phyloP scores from a whole-genome alignment of 92 coral and sea anemone species.

The Chrysogorgia sp. region DNA sequence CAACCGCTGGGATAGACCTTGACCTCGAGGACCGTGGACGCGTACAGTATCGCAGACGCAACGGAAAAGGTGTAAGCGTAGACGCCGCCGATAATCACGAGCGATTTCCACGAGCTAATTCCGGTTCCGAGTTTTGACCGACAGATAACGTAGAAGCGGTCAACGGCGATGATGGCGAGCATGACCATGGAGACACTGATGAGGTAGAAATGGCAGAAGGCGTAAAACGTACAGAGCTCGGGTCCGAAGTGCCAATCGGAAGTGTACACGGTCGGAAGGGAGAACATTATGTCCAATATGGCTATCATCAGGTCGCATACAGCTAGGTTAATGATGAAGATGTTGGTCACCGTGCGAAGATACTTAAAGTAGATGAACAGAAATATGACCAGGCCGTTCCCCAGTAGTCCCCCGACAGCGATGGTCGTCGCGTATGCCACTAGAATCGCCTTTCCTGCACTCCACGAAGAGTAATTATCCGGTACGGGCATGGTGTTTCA shows the following conservation, averaged over 20 bases:
- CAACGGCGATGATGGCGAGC: conserved; percentile 82
- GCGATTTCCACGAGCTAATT: conserved; percentile 69
- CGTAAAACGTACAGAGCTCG: conserved; percentile 61
- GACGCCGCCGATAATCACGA: conserved; percentile 61
- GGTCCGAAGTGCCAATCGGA: conserved; percentile 76
- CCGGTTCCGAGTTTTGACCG: conserved; percentile 70
- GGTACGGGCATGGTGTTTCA: not conserved
- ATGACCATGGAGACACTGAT: conserved; percentile 76
- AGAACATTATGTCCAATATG: conserved; percentile 67
- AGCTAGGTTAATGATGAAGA: conserved; percentile 74
- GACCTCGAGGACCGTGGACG: conserved; percentile 67
- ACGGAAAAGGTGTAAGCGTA: conserved; percentile 70
- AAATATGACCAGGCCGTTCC: conserved; percentile 69
- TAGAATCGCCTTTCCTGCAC: conserved; percentile 43
- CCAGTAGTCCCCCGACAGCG: conserved; percentile 78
- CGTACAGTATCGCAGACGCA: conserved; percentile 70
- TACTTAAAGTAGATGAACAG: conserved; percentile 63
- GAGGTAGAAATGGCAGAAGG: conserved; percentile 70
- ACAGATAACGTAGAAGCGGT: conserved; percentile 85
- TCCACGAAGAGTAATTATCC: conserved; percentile 15
- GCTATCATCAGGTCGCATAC: conserved; percentile 75
- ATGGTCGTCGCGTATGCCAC: conserved; percentile 65
- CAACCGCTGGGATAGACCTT: conserved; percentile 78
- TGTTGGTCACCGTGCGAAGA: conserved; percentile 82
- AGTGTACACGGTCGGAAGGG: conserved; percentile 68